Conservation (phyloP, 92 coral and sea anemone genomes). For the Diadumene lineata region DNA sequence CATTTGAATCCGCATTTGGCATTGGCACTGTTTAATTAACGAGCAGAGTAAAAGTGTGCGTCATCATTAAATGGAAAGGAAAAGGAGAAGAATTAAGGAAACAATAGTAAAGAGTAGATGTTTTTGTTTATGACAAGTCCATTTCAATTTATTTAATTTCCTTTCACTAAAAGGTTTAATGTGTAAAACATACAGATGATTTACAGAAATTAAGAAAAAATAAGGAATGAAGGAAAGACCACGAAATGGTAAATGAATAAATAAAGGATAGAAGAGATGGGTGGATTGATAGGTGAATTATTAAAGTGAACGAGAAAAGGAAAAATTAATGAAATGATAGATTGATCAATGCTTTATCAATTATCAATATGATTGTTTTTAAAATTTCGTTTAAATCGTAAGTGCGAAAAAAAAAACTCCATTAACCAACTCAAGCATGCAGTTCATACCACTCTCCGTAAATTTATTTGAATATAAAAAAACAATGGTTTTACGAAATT, state of each 20-base stretch:
- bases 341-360: background rate
- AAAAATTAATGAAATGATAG: background rate
- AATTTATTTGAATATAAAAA: background rate
- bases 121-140: background rate
- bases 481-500: background rate
- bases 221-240: background rate
- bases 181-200: too few species aligned
- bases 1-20: too few species aligned
- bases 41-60: too few species aligned
- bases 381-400: too few species aligned
- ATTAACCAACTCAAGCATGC: too few species aligned
- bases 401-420: too few species aligned
- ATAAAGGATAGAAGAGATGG: background rate
- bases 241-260: background rate
- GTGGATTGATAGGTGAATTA: background rate
- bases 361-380: background rate
- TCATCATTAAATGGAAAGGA: background rate
- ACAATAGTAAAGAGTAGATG: background rate
- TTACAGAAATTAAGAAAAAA: too few species aligned
- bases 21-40: too few species aligned
- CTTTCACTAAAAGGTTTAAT: background rate
- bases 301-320: background rate
- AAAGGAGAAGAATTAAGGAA: background rate
- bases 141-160: background rate
- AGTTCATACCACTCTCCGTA: too few species aligned